A percentile compares a stretch with the other conserved stretches of the same genome.
These are phyloP conservation scores for Cremastinae sp. DNA, from an alignment of 2,888 invertebrate genomes.

Conservation along the genomic window DNA sequence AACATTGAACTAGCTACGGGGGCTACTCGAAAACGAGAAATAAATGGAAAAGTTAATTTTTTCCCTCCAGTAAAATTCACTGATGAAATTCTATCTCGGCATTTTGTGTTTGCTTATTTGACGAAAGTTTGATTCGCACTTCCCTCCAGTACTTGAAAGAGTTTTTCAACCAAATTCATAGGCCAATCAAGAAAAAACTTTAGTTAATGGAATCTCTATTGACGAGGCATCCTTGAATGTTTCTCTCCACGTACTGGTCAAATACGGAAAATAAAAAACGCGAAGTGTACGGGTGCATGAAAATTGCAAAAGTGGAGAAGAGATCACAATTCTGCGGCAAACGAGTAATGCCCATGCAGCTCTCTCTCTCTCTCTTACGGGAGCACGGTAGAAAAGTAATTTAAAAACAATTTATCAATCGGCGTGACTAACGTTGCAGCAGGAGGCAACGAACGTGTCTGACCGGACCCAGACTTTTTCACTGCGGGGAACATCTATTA, in stretches of 20 bases:
- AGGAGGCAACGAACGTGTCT: slow-evolving; percentile 6
- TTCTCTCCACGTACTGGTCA: background rate
- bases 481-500: background rate
- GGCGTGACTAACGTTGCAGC: background rate
- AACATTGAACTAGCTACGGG: too few species aligned
- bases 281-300: background rate
- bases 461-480: slow-evolving; percentile 28
- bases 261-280: background rate
- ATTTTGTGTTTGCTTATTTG: too few species aligned
- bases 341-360: background rate
- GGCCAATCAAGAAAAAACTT: slow-evolving; percentile 58
- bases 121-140: too few species aligned
- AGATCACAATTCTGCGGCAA: slow-evolving; percentile 19
- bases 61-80: too few species aligned
- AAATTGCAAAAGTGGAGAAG: background rate
- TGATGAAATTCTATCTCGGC: too few species aligned
- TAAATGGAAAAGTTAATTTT: too few species aligned
- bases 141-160: too few species aligned
- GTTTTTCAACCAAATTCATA: slow-evolving; percentile 34
- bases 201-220: slow-evolving; percentile 59
- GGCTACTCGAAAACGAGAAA: too few species aligned
- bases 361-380: background rate
- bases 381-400: slow-evolving; percentile 47
- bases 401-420: slow-evolving; percentile 53
- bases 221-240: slow-evolving; percentile 26